Conservation (phyloP, 2,113 vertebrate genomes). For the Apteryx mantelli region DNA sequence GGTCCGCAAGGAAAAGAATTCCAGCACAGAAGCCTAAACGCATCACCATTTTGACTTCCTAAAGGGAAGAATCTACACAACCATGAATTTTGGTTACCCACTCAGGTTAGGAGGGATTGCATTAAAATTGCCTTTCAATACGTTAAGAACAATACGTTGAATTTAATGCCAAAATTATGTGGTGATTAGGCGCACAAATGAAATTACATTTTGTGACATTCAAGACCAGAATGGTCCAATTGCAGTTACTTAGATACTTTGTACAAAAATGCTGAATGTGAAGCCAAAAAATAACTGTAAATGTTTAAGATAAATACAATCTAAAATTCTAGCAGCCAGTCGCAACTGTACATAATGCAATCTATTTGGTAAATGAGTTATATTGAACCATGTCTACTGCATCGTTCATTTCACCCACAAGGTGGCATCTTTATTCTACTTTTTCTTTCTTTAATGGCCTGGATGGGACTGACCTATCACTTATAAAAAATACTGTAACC, state of each 20-base stretch:
- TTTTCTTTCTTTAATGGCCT: slow-evolving; percentile 1
- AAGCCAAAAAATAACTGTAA: not conserved
- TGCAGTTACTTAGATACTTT: not conserved
- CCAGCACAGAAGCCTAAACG: not conserved
- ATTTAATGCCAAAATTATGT: not conserved
- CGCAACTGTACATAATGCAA: not conserved
- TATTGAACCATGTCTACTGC: not conserved
- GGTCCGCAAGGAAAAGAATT: not conserved
- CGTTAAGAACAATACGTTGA: not conserved
- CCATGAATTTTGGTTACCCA: not conserved
- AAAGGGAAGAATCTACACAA: not conserved
- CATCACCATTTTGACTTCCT: not conserved
- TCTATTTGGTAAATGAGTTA: not conserved
- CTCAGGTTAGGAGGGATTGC: not conserved
- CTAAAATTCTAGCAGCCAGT: not conserved
- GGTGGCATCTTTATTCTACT: slow-evolving; percentile 46
- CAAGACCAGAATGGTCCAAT: not conserved
- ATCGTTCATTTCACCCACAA: slow-evolving; percentile 41
- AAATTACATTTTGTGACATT: not conserved
- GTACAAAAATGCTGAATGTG: fast-evolving
- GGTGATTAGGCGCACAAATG: not conserved
- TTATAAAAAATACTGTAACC: not conserved
- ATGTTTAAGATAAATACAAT: not conserved
- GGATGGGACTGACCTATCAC: not conserved
- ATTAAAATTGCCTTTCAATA: not conserved